Evolutionary conservation across 1,140 invertebrate genomes (phyloP), one percentile per base, ranked within the genome.

Genomic region (Gryllus bimaculatus): DNA sequence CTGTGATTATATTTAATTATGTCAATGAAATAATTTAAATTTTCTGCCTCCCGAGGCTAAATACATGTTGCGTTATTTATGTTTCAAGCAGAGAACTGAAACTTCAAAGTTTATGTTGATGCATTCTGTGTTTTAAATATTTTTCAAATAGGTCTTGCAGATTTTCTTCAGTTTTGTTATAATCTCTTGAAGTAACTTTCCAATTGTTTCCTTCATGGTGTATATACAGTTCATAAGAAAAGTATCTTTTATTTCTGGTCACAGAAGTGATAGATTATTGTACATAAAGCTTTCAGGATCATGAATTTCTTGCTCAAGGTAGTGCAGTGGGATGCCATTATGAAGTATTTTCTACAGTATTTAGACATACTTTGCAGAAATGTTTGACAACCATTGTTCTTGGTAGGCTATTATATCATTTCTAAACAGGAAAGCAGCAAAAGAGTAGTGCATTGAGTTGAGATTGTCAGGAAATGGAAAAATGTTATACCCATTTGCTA

Each of bases 221-320:
- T 66, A 66, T 66, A 66, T 66, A 66, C 10, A 66, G 54, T 66
- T 66, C 0, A 66, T 39, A 39, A 39, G 26, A 39, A 39, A 66
- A 18, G 2, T 66, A 3, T 66, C 54, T 66, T 66, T 66, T 66
- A 66, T 66, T 13, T 39, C 26, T 39, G 26, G 26, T 66, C 10
- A 66, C 54, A 66, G 18, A 18, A 13, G 54, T 66, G 18, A 66
- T 66, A 18, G 7, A 13, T 13, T 66, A 66, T 18, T 66, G 54
- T 66, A 66, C 18, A 66, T 66, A 66, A 66, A 66, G 10, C 26
- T 66, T 66, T 10, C 18, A 13, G 54, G 10, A 66, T 18, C 54
- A 66, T 66, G 54, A 66, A 66, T 66, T 66, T 66, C 54, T 66
- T 66, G 54, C 54, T 66, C 54, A 66, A 66, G 54, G 54, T 66